Conservation (phyloP, 2,797 vertebrate genomes). For the Eidolon dupreanum region DNA sequence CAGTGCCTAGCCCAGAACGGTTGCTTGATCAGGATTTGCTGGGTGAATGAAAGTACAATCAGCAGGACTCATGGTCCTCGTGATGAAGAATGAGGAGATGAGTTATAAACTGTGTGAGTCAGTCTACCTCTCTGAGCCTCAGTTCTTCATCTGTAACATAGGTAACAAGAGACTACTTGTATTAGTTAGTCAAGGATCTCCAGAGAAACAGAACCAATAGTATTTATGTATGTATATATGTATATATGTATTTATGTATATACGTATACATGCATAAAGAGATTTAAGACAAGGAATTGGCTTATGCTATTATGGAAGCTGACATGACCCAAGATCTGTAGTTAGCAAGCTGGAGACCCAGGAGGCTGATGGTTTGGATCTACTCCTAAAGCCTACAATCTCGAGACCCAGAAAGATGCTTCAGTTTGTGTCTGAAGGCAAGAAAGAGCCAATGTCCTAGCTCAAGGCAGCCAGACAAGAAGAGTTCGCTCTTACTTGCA, state of each 20-base stretch:
- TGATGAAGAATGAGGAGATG: neutral
- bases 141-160: neutral
- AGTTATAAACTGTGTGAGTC: neutral
- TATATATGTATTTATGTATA: neutral
- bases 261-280: neutral
- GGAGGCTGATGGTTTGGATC: neutral
- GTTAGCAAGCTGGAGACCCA: neutral
- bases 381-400: neutral
- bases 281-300: neutral
- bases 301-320: neutral
- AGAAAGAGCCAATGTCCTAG: neutral
- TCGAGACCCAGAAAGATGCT: neutral
- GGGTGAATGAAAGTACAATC: neutral
- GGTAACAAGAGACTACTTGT: neutral
- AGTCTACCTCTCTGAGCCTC: neutral
- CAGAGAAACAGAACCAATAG: neutral
- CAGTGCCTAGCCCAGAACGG: neutral
- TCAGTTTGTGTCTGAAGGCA: neutral
- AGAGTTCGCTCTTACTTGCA: neutral
- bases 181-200: neutral
- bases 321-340: neutral
- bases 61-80: neutral
- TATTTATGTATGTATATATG: neutral
- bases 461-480: neutral
- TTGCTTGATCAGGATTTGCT: neutral